A percentile compares a stretch with the other conserved stretches of the same genome.
Evolutionary conservation across 2,113 vertebrate genomes (phyloP).

Genomic region (Ochotona curzoniae): DNA sequence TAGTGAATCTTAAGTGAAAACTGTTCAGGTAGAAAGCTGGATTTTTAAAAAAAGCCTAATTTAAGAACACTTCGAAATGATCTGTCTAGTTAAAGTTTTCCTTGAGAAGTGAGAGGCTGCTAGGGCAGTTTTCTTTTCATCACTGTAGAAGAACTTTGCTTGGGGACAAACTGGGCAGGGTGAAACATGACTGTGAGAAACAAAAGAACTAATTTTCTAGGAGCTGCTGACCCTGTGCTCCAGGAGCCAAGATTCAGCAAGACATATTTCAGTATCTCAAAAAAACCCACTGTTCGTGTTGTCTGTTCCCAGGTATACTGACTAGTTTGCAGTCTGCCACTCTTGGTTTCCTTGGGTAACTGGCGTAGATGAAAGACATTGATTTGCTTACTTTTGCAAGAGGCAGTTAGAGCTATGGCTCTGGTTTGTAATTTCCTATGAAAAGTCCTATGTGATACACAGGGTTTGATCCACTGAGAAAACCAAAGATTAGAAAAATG

Average conservation of each 20-base stretch:
- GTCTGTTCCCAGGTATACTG: not conserved
- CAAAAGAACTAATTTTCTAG: not conserved
- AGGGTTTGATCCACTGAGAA: not conserved
- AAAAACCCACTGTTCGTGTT: not conserved
- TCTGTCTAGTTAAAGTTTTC: not conserved
- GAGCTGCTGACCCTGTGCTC: not conserved
- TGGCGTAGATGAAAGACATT: not conserved
- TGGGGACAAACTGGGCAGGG: not conserved
- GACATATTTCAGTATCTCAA: not conserved
- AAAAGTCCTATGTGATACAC: not conserved
- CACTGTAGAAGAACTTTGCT: not conserved
- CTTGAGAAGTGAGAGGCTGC: not conserved
- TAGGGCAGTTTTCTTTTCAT: not conserved
- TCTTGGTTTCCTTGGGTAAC: not conserved
- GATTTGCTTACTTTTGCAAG: not conserved
- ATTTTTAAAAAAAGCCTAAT: not conserved
- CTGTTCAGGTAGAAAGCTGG: not conserved
- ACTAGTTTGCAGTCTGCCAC: too few relatives aligned
- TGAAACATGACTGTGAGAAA: not conserved
- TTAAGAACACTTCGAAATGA: not conserved
- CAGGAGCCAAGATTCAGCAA: not conserved
- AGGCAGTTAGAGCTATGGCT: accelerated
- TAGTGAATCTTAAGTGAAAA: not conserved
- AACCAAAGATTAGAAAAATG: not conserved
- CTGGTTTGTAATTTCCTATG: not conserved